A percentile compares a stretch with the other conserved stretches of the same genome.
These are phyloP conservation scores for Anthrax anthrax DNA, from an alignment of 2,888 invertebrate genomes.

Conservation along the genomic window DNA sequence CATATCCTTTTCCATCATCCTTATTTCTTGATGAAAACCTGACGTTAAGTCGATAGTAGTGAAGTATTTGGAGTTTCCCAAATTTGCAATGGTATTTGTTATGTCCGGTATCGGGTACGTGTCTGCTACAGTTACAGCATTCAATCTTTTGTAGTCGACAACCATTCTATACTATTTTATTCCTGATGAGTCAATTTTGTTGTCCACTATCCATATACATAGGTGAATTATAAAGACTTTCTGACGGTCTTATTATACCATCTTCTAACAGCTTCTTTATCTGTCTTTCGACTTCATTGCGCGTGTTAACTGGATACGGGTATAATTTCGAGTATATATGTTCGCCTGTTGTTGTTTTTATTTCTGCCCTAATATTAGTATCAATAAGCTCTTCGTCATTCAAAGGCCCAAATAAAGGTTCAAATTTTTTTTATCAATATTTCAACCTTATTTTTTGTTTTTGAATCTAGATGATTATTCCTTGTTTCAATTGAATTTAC, in stretches of 20 bases:
- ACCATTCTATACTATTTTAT: not conserved
- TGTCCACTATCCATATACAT: not conserved
- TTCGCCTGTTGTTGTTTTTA: not conserved
- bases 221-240: no score
- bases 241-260: no score
- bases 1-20: not conserved
- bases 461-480: no score
- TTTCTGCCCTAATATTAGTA: not conserved
- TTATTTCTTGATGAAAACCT: conserved; percentile 5
- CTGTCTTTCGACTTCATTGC: not conserved
- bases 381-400: not conserved
- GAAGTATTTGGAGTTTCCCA: not conserved
- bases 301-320: not conserved
- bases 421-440: not conserved
- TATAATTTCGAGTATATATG: not conserved
- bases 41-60: not conserved
- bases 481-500: no score
- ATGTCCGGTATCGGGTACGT: not conserved
- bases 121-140: not conserved
- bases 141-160: not conserved
- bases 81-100: not conserved
- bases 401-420: not conserved
- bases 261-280: no score
- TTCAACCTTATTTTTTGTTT: no score
- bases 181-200: not conserved